Percentiles rank a stretch among this genome's conserved stretches.
Evolutionary conservation across 92 coral and sea anemone genomes (phyloP).

Genomic region (Epizoanthus stellaris): DNA sequence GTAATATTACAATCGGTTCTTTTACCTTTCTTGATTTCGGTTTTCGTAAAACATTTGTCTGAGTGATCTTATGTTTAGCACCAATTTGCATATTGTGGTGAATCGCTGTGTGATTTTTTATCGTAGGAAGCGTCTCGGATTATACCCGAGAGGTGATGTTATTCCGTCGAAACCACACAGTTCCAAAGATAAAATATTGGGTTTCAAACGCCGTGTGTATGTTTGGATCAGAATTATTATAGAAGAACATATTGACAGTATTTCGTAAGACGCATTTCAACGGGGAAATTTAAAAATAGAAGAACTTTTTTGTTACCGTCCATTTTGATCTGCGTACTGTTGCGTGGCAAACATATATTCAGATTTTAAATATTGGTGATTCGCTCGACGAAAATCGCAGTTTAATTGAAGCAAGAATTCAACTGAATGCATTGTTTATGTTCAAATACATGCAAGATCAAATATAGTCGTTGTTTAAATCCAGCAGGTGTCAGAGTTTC

Average conservation of each 20-base stretch:
- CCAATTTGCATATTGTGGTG: constrained; percentile 29
- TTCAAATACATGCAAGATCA: not conserved
- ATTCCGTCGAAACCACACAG: not conserved
- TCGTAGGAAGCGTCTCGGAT: not conserved
- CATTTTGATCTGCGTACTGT: not conserved
- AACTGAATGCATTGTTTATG: not conserved
- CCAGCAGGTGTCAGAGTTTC: not conserved
- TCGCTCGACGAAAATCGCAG: not conserved
- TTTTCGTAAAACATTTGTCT: not conserved
- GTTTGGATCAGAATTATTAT: too few species aligned
- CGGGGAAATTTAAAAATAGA: not conserved
- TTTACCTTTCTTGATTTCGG: not conserved
- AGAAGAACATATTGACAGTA: too few species aligned
- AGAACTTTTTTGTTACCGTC: too few species aligned
- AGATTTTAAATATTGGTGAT: constrained; percentile 1
- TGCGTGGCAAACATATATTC: not conserved
- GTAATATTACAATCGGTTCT: not conserved
- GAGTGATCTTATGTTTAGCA: not conserved
- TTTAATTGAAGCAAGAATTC: constrained; percentile 15
- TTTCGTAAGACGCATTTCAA: not conserved
- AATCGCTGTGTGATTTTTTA: too few species aligned
- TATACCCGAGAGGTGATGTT: not conserved
- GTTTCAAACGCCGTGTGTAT: too few species aligned
- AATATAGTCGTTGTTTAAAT: not conserved
- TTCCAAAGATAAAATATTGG: not conserved